Evolutionary conservation across 2,113 vertebrate genomes (phyloP).

Genomic region (Actenoides hombroni): DNA sequence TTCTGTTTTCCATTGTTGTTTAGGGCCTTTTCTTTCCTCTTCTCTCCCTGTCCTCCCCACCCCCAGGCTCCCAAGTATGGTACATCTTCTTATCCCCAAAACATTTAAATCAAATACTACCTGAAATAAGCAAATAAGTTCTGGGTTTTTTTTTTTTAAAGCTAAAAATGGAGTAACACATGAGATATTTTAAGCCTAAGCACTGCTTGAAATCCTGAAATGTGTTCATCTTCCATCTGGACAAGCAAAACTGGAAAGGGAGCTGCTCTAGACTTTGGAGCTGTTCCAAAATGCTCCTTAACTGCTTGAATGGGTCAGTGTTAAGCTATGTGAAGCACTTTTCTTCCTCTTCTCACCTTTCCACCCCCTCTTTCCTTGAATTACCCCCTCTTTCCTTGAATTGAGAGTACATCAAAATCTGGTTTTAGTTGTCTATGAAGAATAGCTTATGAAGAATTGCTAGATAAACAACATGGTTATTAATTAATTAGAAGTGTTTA

Average conservation of each 20-base stretch:
- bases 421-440: background rate
- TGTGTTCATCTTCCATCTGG: slow-evolving; percentile 2
- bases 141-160: background rate
- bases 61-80: background rate
- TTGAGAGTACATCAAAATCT: background rate
- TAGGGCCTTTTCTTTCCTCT: background rate
- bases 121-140: background rate
- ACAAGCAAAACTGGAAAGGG: background rate
- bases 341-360: slow-evolving; percentile 33
- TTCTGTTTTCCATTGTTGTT: background rate
- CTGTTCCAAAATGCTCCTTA: slow-evolving; percentile 5
- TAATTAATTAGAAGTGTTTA: background rate
- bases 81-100: background rate
- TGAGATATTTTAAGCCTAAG: background rate
- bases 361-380: background rate
- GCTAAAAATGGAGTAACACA: background rate
- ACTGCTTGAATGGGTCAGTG: slow-evolving; percentile 19
- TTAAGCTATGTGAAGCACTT: slow-evolving; percentile 31
- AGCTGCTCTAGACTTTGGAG: slow-evolving; percentile 31
- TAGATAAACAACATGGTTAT: background rate
- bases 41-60: accelerated
- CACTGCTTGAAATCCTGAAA: slow-evolving; percentile 6
- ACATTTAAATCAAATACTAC: background rate
- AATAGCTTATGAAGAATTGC: background rate
- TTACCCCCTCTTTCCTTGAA: background rate